A percentile compares a stretch with the other conserved stretches of the same genome.
Conservation (phyloP, 2,113 vertebrate genomes). For the Gnathonemus longibarbis region DNA sequence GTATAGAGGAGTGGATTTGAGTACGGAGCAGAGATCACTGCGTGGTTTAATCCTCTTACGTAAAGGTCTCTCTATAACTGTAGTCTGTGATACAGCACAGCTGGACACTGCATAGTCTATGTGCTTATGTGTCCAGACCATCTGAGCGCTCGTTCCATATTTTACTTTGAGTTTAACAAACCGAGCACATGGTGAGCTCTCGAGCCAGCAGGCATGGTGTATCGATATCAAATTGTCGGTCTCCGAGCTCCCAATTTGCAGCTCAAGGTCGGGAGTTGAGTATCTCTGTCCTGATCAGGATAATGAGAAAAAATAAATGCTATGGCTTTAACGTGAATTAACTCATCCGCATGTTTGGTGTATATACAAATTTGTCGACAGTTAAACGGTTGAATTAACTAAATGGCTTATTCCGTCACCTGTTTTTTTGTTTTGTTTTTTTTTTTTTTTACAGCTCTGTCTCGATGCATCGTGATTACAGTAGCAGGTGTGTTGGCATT, state of each 20-base stretch:
- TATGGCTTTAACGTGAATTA: neutral
- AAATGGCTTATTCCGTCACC: neutral
- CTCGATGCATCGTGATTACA: neutral
- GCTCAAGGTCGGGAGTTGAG: neutral
- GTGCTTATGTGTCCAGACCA: constrained; percentile 34
- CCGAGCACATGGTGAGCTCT: constrained; percentile 14
- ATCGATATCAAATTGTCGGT: neutral
- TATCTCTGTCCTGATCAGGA: neutral
- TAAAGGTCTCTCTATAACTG: constrained; percentile 9
- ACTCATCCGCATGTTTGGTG: neutral
- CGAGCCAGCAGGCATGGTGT: neutral
- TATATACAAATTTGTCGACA: neutral
- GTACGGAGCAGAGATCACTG: neutral
- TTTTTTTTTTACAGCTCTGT: neutral
- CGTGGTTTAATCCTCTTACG: constrained; percentile 19
- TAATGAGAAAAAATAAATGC: neutral
- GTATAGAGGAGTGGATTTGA: constrained; percentile 2
- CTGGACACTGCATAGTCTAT: constrained; percentile 37
- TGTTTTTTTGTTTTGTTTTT: neutral
- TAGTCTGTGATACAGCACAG: constrained; percentile 8
- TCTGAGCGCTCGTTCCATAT: constrained; percentile 31
- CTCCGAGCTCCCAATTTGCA: neutral
- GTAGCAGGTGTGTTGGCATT: neutral
- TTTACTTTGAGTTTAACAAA: constrained; percentile 42
- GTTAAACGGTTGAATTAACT: neutral